Evolutionary conservation across 2,888 invertebrate species (phyloP), one percentile per base, ranked within the genome.

Genomic region (Eulithis testata): DNA sequence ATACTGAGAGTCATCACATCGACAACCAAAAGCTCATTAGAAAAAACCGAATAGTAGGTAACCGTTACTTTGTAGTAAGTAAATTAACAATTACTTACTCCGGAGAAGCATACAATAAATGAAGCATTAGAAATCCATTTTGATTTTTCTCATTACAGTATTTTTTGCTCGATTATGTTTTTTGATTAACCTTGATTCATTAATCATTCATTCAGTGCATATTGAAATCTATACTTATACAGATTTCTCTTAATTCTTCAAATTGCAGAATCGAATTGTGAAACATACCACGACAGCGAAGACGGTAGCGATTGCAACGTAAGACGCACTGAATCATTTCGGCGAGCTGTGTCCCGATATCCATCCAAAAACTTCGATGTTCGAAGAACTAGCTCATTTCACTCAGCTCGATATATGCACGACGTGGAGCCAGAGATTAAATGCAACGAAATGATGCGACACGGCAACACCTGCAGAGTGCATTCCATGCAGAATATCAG

Each of bases 251-350:
- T 14, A 11, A 31, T 31, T 55, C 8, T 44, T 57, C 9, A 14
- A 63, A 66, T 84, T 82, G 8, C 81, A 91, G 91, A 91, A 74
- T 89, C 91, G 5, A 91, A 90, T 73, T 93, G 91, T 78, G 92
- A 91, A 67, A 91, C 89, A 0, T 91, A 77, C 69, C 86, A 89
- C 76, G 91, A 88, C 69, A 93, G 93, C 74, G 93, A 93, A 57
- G 93, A 91, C 55, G 89, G 85, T 9, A 93, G 91, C 79, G 92
- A 92, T 37, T 90, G 87, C 75, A 90, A 91, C 71, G 81, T 91
- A 47, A 74, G 90, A 57, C 86, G 93, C 44, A 88, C 90, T 0
- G 90, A 89, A 1, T 92, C 93, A 0, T 92, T 93, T 75, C 81
- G 88, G 0, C 75, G 87, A 27, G 92, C 92, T 4, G 79, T 91